Evolutionary conservation across 2,797 vertebrate species (phyloP).

Genomic region (Schizopygopsis malacanthus): DNA sequence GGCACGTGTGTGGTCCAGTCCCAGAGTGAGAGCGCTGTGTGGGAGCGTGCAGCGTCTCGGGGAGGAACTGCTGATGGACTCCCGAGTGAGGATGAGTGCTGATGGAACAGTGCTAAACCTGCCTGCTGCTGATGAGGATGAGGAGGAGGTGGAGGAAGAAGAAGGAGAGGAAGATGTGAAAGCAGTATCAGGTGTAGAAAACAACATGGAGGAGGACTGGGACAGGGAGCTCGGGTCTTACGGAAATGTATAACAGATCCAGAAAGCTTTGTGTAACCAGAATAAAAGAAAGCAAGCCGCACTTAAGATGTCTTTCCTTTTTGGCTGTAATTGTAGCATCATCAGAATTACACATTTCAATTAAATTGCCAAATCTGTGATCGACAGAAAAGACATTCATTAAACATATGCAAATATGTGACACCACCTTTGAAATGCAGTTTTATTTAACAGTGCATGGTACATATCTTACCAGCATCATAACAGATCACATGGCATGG

Average conservation of each 20-base stretch:
- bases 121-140: constrained; percentile 62
- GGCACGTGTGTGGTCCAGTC: constrained; percentile 77
- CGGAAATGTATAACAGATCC: background rate
- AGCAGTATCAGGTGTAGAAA: constrained; percentile 41
- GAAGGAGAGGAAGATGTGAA: constrained; percentile 51
- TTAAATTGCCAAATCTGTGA: background rate
- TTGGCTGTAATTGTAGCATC: background rate
- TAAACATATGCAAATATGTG: background rate
- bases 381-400: background rate
- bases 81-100: constrained; percentile 73
- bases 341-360: background rate
- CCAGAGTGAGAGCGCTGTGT: constrained; percentile 80
- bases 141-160: constrained; percentile 52
- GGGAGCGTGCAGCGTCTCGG: constrained; percentile 75
- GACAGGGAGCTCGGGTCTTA: constrained; percentile 57
- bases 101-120: constrained; percentile 79
- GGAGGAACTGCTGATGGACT: constrained; percentile 72
- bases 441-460: constrained; percentile 78
- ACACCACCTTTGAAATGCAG: constrained; percentile 49
- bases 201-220: constrained; percentile 70
- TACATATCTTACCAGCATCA: constrained; percentile 71
- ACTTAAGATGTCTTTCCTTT: constrained; percentile 1
- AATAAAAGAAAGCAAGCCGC: background rate
- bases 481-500: constrained; percentile 68
- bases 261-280: background rate